Evolutionary conservation across 2,888 invertebrate genomes (phyloP), one percentile per base, ranked within the genome.

Genomic region (Drosophila percnosoma): DNA sequence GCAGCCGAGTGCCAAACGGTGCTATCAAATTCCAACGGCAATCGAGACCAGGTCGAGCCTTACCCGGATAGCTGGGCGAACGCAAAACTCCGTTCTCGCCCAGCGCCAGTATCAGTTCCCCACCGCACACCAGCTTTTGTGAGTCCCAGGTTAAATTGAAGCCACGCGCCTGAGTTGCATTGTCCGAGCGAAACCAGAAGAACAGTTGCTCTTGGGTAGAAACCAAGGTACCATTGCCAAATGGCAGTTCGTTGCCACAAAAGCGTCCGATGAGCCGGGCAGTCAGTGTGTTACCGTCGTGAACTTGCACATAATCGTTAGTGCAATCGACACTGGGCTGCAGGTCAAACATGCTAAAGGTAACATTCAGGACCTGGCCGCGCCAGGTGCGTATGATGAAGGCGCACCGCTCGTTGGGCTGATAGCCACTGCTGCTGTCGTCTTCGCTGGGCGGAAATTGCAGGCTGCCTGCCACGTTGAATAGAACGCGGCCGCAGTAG

Each of bases 21-120:
- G 96, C 96, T 1, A 73, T 83, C 45, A 98, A 93, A n/a, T 93
- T 93, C 98, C 98, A 99, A 70, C 94, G 95, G 90, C 99, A 99
- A 89, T 98, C 96, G 42, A 95, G 92, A 90, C 96, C 96, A 1
- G 95, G 94, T 1, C 98, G 98, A 91, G 98, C 98, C 79, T 95
- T 95, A 7, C 96, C 97, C 0, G 98, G 98, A 80, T 96, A 97
- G 0, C 98, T 98, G 0, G 98, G 98, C 1, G 98, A 98, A 67
- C 94, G 95, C 45, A 99, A 95, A 0, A 95, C 94, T 1, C 98
- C 98, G 82, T 96, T 95, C 8, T 67, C 57, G 5, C 94, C 80
- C 2, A 38, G 93, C 0, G 92, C 91, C 4, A 88, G 60, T 0
- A 0, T 3, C 0, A 96, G 84, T 10, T 93, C 93, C 0, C 95